phyloP scores from a whole-genome alignment of 2,888 invertebrate genomes.

The Drosophila stalkeri region DNA sequence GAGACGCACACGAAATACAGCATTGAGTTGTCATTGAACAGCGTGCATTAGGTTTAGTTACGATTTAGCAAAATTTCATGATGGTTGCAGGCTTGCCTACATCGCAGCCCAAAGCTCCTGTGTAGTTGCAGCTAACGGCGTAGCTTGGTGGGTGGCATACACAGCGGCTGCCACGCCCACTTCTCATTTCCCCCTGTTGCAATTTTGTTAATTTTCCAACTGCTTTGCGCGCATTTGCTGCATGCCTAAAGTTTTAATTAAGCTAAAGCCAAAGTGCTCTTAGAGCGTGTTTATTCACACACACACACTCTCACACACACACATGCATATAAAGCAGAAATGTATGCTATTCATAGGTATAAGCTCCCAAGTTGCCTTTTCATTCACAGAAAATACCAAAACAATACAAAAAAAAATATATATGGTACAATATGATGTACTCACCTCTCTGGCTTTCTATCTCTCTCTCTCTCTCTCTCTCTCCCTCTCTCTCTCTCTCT shows the following conservation, averaged over 20 bases:
- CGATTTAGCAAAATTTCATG: constrained; percentile 48
- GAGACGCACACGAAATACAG: constrained; percentile 6
- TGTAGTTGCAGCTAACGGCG: constrained; percentile 20
- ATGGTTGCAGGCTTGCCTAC: not conserved
- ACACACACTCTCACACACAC: constrained; percentile 13
- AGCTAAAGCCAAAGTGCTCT: constrained; percentile 56
- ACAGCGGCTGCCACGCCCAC: not conserved
- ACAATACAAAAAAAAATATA: constrained; percentile 75
- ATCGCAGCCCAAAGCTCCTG: not conserved
- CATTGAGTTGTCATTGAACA: constrained; percentile 32
- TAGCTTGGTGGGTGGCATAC: constrained; percentile 20
- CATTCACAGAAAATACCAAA: constrained; percentile 67
- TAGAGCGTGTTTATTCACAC: constrained; percentile 15
- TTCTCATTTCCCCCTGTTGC: constrained; percentile 20
- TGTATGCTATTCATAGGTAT: constrained; percentile 48
- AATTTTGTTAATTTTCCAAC: constrained; percentile 77
- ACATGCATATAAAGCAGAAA: constrained; percentile 28
- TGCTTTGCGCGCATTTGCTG: constrained; percentile 69
- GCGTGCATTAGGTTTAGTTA: constrained; percentile 57
- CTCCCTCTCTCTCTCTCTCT: not conserved
- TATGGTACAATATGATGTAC: constrained; percentile 52
- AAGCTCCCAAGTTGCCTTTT: constrained; percentile 44
- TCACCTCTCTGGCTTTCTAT: not conserved
- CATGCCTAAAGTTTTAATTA: constrained; percentile 72
- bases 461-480: not conserved